These are phyloP conservation scores for Pangasianodon gigas DNA, from an alignment of 2,113 vertebrate species.

Conservation along the genomic window DNA sequence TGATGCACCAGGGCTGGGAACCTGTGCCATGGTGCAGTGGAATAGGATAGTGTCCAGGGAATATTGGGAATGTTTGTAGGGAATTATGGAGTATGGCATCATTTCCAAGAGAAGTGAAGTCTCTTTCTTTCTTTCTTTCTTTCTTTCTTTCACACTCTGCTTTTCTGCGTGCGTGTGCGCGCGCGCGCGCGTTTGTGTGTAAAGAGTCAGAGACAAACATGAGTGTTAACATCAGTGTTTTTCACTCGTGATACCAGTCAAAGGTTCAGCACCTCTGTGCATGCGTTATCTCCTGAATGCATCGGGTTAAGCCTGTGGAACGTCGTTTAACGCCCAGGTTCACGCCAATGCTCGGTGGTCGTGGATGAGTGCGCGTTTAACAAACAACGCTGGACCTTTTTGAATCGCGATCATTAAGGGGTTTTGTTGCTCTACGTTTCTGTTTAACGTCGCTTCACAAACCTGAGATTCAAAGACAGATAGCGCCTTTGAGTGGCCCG, in stretches of 20 bases:
- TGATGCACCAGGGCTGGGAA: background rate
- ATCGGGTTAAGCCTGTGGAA: slow-evolving; percentile 1
- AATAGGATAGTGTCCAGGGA: background rate
- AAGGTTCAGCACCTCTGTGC: background rate
- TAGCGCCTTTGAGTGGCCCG: background rate
- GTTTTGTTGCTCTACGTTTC: slow-evolving; percentile 15
- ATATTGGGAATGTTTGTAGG: background rate
- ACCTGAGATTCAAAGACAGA: background rate
- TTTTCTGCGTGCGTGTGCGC: background rate
- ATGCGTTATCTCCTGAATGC: slow-evolving; percentile 1
- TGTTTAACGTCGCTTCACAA: background rate
- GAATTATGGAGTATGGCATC: background rate
- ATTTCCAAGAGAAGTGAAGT: background rate
- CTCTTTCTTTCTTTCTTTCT: background rate
- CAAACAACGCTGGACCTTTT: background rate
- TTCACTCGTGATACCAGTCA: background rate
- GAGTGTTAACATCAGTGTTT: background rate
- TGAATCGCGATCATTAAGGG: slow-evolving; percentile 31
- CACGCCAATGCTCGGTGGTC: slow-evolving; percentile 2
- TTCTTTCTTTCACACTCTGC: no score
- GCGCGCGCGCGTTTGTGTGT: background rate
- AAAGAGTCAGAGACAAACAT: slow-evolving; percentile 2
- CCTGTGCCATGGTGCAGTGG: background rate
- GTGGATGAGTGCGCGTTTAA: slow-evolving; percentile 32
- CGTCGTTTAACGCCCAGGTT: slow-evolving; percentile 34